A percentile compares a stretch with the other conserved stretches of the same genome.
These are phyloP conservation scores for Chaetogeoica ovagalla DNA, from an alignment of 2,888 invertebrate genomes.

Conservation along the genomic window DNA sequence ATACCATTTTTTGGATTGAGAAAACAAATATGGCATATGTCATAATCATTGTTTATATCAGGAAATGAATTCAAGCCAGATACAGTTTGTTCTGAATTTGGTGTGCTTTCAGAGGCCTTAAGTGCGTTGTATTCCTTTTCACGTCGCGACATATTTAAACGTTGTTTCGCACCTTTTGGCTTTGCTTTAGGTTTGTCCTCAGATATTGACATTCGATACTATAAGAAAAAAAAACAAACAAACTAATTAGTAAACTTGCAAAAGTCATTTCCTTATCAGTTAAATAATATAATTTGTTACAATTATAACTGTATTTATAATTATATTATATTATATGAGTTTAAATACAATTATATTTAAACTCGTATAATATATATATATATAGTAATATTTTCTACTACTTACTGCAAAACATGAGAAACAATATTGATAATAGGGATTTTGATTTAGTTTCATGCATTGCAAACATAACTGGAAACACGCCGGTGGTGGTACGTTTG, in stretches of 20 bases:
- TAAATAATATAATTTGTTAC: no score
- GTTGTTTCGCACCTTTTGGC: background rate
- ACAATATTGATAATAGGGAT: conserved; percentile 38
- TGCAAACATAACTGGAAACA: conserved; percentile 4
- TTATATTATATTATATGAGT: no score
- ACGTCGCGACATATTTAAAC: background rate
- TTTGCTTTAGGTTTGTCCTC: background rate
- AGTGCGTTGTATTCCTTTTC: background rate
- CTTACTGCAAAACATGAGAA: conserved; percentile 24
- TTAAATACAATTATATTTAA: no score
- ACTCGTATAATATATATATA: no score
- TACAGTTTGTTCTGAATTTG: background rate
- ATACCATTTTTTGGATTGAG: conserved; percentile 54
- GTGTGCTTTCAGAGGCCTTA: background rate
- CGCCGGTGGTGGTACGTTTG: background rate
- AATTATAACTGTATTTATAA: no score
- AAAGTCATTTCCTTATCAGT: background rate
- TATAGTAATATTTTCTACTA: background rate
- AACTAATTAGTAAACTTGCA: no score
- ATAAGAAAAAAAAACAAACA: conserved; percentile 6
- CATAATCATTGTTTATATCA: background rate
- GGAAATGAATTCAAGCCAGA: background rate
- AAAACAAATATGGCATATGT: conserved; percentile 55
- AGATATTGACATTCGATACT: conserved; percentile 19
- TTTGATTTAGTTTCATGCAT: background rate